phyloP scores from a whole-genome alignment of 2,113 vertebrate genomes.

The Typhlomys cinereus region DNA sequence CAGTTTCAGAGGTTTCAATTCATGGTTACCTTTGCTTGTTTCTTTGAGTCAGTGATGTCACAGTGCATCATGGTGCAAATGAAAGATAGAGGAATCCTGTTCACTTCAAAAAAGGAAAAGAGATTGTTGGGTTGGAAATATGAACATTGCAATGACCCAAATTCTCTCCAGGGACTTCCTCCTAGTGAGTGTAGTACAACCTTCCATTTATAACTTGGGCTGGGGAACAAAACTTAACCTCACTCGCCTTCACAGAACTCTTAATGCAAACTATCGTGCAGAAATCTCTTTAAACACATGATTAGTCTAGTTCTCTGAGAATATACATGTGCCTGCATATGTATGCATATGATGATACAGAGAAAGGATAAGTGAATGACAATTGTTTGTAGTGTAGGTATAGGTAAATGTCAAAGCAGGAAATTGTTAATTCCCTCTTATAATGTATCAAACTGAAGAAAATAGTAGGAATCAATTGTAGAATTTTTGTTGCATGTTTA shows the following conservation, averaged over 20 bases:
- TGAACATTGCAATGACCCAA: background rate
- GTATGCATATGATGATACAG: background rate
- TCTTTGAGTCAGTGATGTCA: background rate
- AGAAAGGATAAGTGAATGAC: background rate
- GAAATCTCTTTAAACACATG: background rate
- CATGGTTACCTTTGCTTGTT: background rate
- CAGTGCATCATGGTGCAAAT: fast-evolving
- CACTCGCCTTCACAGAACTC: background rate
- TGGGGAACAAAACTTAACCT: background rate
- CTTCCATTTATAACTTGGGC: too few species aligned
- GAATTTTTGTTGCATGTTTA: background rate
- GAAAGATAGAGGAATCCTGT: background rate
- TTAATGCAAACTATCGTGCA: background rate
- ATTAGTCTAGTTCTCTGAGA: background rate
- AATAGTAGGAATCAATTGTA: background rate
- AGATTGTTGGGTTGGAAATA: fast-evolving
- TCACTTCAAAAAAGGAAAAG: background rate
- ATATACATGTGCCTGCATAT: background rate
- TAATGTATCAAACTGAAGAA: background rate
- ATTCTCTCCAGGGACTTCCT: background rate
- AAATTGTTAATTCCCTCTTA: background rate
- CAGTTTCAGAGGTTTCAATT: background rate
- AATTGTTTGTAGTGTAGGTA: background rate
- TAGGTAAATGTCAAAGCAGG: background rate
- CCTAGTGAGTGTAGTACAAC: background rate